These are phyloP conservation scores for Carlito syrichta DNA, from an alignment of 2,113 vertebrate genomes.

Conservation along the genomic window DNA sequence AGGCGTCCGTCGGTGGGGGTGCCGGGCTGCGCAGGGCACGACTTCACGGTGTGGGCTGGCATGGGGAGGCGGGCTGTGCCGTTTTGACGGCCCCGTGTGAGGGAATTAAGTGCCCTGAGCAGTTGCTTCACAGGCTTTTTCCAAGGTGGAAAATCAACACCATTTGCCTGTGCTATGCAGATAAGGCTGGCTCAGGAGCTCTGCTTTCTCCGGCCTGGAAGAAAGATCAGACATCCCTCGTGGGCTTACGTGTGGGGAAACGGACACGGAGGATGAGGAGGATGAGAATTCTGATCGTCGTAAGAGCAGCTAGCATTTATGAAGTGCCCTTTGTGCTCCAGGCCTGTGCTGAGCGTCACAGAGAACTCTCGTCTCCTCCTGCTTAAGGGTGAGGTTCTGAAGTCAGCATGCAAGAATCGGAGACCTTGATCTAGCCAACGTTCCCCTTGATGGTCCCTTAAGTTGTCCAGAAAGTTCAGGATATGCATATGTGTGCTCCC, in stretches of 20 bases:
- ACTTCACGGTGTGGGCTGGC: not conserved
- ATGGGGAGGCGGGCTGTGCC: not conserved
- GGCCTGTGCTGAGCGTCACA: not conserved
- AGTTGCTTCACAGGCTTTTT: not conserved
- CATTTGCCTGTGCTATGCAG: not conserved
- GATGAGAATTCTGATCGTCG: accelerated
- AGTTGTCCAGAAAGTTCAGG: not conserved
- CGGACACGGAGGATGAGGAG: not conserved
- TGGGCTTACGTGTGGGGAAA: not conserved
- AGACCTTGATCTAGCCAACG: not conserved
- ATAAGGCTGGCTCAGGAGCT: not conserved
- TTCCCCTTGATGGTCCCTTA: not conserved
- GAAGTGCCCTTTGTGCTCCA: no score
- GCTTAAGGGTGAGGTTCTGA: not conserved
- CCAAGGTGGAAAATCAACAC: not conserved
- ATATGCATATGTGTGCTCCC: accelerated
- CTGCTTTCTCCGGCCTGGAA: not conserved
- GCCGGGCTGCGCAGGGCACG: not conserved
- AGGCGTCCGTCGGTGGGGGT: not conserved
- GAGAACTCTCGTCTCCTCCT: not conserved
- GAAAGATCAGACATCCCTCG: not conserved
- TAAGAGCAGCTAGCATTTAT: not conserved
- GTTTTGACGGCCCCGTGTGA: not conserved
- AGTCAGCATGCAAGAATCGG: not conserved
- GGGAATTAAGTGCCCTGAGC: not conserved